A percentile compares a stretch with the other conserved stretches of the same genome.
Evolutionary conservation across 2,113 vertebrate species (phyloP).

Genomic region (Gavia stellata): DNA sequence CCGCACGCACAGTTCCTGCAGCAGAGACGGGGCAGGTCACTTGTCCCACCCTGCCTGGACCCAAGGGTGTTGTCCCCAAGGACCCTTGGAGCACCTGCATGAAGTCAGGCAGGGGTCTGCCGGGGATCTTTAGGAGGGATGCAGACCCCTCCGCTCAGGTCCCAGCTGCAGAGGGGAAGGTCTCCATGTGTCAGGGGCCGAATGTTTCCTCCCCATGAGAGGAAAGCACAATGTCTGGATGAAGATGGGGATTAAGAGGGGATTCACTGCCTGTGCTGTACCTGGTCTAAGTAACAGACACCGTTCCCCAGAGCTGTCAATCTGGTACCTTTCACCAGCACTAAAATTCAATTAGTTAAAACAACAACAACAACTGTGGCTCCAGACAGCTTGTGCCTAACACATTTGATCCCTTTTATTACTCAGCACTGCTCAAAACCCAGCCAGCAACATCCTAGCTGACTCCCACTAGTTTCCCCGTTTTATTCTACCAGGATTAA

Average conservation of each 20-base stretch:
- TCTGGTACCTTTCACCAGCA: constrained; percentile 47
- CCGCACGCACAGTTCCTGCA: fast-evolving
- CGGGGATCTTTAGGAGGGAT: background rate
- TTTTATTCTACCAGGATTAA: constrained; percentile 56
- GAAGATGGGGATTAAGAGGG: constrained; percentile 6
- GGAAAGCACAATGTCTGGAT: background rate
- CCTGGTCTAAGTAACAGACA: constrained; percentile 9
- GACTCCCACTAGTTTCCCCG: constrained; percentile 42
- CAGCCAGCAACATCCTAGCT: constrained; percentile 37
- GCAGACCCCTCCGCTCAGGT: background rate
- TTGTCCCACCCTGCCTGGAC: background rate
- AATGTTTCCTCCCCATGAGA: background rate
- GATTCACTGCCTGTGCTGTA: background rate
- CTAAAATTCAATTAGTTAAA: constrained; percentile 59
- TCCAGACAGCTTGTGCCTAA: constrained; percentile 46
- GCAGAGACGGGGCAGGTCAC: fast-evolving
- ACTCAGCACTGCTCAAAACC: constrained; percentile 17
- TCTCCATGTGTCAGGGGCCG: background rate
- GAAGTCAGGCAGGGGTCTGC: background rate
- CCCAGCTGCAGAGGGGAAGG: background rate
- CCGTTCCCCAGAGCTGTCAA: constrained; percentile 30
- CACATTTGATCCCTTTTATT: constrained; percentile 50
- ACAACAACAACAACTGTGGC: constrained; percentile 44
- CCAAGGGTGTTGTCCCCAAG: background rate
- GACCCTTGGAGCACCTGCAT: fast-evolving